A percentile compares a stretch with the other conserved stretches of the same genome.
phyloP scores from a whole-genome alignment of 2,113 vertebrate genomes.

The Oncorhynchus keta region DNA sequence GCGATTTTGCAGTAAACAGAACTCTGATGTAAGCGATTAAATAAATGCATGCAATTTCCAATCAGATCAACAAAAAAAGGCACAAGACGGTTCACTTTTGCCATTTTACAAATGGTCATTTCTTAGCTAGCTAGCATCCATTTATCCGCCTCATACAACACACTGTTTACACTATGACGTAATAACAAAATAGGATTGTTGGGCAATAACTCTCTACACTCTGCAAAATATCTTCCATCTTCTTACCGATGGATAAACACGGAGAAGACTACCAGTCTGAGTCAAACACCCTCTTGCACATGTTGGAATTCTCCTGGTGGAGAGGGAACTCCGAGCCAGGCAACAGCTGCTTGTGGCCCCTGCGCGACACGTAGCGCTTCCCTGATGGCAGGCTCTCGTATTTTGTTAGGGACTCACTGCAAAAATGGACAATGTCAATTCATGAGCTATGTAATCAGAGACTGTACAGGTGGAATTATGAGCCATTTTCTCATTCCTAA shows the following conservation, averaged over 20 bases:
- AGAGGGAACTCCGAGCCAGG: slow-evolving; percentile 90
- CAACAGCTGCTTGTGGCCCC: slow-evolving; percentile 66
- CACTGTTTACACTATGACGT: no score
- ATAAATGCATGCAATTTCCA: no score
- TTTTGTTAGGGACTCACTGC: slow-evolving; percentile 79
- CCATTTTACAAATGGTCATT: no score
- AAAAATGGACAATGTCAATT: neutral
- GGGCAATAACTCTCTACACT: no score
- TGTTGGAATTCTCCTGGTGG: slow-evolving; percentile 95
- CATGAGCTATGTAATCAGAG: neutral
- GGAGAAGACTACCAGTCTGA: slow-evolving; percentile 65
- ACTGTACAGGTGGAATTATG: neutral
- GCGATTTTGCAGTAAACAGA: neutral
- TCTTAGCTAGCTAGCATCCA: no score
- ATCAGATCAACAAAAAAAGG: no score
- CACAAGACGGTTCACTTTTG: no score
- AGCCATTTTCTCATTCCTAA: neutral
- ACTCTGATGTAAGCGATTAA: no score
- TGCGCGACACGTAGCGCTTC: slow-evolving; percentile 68
- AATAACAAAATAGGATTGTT: no score
- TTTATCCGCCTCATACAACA: no score
- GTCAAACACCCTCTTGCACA: slow-evolving; percentile 88
- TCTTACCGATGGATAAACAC: no score
- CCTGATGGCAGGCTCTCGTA: slow-evolving; percentile 84
- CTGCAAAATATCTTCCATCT: no score